phyloP scores from a whole-genome alignment of 2,113 vertebrate genomes.

The Bubo blakistoni region DNA sequence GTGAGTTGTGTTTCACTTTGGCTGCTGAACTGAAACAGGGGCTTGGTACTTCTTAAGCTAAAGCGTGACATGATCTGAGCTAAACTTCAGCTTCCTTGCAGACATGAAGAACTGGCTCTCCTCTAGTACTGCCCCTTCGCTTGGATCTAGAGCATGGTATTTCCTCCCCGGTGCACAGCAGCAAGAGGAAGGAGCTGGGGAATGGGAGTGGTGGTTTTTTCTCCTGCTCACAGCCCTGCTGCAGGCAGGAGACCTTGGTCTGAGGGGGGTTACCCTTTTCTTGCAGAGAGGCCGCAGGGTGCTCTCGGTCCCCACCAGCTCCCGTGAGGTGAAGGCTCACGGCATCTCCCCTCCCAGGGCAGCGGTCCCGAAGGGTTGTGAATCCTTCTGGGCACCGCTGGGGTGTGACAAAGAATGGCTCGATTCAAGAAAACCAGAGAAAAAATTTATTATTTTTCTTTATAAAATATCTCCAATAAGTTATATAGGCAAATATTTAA shows the following conservation, averaged over 20 bases:
- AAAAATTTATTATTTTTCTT: conserved; percentile 61
- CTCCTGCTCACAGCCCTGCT: neutral
- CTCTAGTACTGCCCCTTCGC: neutral
- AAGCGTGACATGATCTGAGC: rapidly evolving
- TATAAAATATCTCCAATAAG: conserved; percentile 60
- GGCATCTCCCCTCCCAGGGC: neutral
- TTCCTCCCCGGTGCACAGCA: neutral
- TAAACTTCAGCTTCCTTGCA: neutral
- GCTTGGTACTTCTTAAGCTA: neutral
- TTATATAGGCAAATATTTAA: conserved; percentile 52
- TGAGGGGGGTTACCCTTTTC: neutral
- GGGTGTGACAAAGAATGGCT: neutral
- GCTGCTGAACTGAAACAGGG: neutral
- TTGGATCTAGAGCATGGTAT: neutral
- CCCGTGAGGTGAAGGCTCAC: neutral
- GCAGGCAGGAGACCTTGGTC: neutral
- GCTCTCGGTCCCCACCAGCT: neutral
- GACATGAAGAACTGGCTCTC: neutral
- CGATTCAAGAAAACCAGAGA: conserved; percentile 30
- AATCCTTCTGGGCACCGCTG: neutral
- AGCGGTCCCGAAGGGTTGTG: rapidly evolving
- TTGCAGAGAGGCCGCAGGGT: neutral
- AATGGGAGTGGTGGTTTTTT: neutral
- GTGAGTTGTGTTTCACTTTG: neutral
- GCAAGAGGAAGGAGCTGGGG: neutral